Base-by-base conservation (phyloP, 2,113 vertebrate genomes). In the Toxotes jaculatrix region DNA sequence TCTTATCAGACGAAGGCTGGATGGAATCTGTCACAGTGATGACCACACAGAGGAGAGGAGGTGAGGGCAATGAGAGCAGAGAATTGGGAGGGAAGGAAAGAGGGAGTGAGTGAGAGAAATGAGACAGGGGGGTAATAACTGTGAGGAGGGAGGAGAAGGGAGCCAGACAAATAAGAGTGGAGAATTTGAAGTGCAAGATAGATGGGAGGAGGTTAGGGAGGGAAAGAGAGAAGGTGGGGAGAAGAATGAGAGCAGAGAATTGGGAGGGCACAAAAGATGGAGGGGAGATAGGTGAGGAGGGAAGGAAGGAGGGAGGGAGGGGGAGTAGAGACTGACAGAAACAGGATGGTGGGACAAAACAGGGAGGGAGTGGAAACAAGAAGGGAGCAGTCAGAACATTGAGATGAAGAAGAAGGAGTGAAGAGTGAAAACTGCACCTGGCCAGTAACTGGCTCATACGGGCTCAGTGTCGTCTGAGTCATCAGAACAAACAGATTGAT, bases 1-100 rank as follows among this genome's bases (percentile, higher is more conserved):
- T 87, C 57, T 85, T 63, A 82, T 91, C 84, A 88, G 67, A 73
- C 4, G 7, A 72, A 23, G 49, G 64, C 70, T 79, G 84, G 74
- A 80, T 88, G 74, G 82, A 88, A 82, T 82, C 10, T 88, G 88
- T 84, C 89, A 83, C 45, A 56, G 80, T 42, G 70, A 77, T 71
- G 83, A 80, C 69, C 14, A 62, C 56, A 77, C 5, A 34, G 23
- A 77, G 66, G 75, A 79, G 74, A 83, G 47, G 53, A 81, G 73
- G 66, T 5, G 70, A 67, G 47, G 69, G 67, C 47, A 38, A 56
- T 47, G 56, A 71, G 57, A 62, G 62, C 10, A 57, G 38, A n/a
- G 69, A 47, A 62, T 31, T 56, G 53, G 45, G 55, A 72, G 31
- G 68, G 69, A 36, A 27, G 31, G 53, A 69, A 45, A 74, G 57